Evolutionary conservation across 1,140 invertebrate genomes (phyloP).

Genomic region (Bombus affinis): DNA sequence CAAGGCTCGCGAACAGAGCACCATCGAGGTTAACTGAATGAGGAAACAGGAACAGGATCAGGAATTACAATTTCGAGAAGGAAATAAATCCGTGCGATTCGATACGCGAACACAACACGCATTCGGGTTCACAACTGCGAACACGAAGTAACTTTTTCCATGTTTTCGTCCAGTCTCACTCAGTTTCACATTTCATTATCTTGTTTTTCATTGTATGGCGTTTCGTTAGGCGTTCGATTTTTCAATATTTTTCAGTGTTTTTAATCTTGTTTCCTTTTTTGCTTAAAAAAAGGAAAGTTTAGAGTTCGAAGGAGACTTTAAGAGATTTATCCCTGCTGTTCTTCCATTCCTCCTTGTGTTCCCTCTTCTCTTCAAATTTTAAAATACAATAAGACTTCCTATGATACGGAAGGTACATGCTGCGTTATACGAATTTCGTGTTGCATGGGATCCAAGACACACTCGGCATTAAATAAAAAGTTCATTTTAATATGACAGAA

Average conservation of each 20-base stretch:
- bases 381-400: too few relatives aligned
- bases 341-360: too few relatives aligned
- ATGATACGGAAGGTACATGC: too few relatives aligned
- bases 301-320: too few relatives aligned
- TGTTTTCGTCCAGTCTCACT: neutral
- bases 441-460: too few relatives aligned
- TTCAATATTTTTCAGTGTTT: neutral
- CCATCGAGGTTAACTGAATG: neutral
- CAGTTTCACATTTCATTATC: neutral
- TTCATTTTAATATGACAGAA: too few relatives aligned
- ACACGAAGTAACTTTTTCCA: neutral
- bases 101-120: neutral
- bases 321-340: too few relatives aligned
- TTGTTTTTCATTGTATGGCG: neutral
- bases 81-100: too few relatives aligned
- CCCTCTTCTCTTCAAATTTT: too few relatives aligned
- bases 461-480: too few relatives aligned
- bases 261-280: neutral
- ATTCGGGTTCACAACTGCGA: neutral
- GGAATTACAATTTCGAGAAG: neutral
- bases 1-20: neutral
- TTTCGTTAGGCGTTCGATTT: neutral
- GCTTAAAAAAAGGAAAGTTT: too few relatives aligned
- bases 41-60: neutral
- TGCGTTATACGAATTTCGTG: too few relatives aligned